Evolutionary conservation across 2,888 invertebrate genomes (phyloP).

Genomic region (Coenonympha arcania): DNA sequence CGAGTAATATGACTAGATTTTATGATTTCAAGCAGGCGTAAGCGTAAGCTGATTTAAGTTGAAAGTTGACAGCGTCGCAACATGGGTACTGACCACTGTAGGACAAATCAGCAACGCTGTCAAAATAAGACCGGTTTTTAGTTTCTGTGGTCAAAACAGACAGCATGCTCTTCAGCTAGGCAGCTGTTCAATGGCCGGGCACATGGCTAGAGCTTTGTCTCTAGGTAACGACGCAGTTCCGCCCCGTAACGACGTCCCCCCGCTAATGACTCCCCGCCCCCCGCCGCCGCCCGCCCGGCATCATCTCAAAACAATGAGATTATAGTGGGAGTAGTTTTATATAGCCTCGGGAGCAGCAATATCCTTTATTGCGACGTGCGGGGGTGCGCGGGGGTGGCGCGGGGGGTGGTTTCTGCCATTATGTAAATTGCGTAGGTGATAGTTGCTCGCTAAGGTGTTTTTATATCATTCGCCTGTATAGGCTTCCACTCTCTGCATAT

Average conservation of each 20-base stretch:
- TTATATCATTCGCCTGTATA: background rate
- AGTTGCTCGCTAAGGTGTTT: slow-evolving; percentile 11
- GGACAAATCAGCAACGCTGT: too few relatives aligned
- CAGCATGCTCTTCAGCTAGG: background rate
- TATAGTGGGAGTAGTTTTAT: slow-evolving; percentile 33
- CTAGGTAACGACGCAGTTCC: slow-evolving; percentile 62
- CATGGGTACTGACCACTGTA: too few relatives aligned
- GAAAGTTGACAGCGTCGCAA: too few relatives aligned
- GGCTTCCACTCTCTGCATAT: background rate
- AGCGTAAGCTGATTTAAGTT: too few relatives aligned
- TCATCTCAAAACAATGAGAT: slow-evolving; percentile 49
- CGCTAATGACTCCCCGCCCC: slow-evolving; percentile 48
- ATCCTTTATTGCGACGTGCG: slow-evolving; percentile 21
- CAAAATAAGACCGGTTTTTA: too few relatives aligned
- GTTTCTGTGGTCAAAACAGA: too few relatives aligned
- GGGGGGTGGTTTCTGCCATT: slow-evolving; percentile 18
- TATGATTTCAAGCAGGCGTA: too few relatives aligned
- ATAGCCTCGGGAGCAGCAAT: slow-evolving; percentile 22
- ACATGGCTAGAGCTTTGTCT: slow-evolving; percentile 62
- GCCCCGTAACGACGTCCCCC: slow-evolving; percentile 60
- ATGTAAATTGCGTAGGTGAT: slow-evolving; percentile 25
- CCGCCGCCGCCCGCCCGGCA: slow-evolving; percentile 26
- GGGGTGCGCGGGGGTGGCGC: too few relatives aligned
- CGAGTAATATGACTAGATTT: too few relatives aligned
- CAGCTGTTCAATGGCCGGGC: slow-evolving; percentile 51